Base-by-base conservation (phyloP, 2,888 invertebrate species). In the Eilema caniola region DNA sequence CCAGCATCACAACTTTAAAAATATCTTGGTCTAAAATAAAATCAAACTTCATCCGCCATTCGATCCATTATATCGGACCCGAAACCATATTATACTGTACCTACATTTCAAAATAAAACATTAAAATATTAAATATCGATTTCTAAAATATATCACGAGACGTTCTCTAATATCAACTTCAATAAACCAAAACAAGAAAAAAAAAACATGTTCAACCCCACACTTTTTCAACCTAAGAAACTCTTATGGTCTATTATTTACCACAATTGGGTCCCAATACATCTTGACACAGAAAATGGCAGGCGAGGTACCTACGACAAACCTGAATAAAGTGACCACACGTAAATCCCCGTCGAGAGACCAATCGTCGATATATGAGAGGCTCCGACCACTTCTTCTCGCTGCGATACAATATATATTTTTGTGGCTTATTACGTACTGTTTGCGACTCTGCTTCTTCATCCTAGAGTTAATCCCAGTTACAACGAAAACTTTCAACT, bases 341-440 rank as follows among this genome's bases (percentile, higher is more conserved):
- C 77, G 85, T 88, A 86, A 79, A 85, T 88, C 82, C 68, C 67
- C 64, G 85, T 79, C 81, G 69, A 66, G 25, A 71, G 67, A 77
- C 81, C 84, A 81, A 83, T 83, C 77, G 82, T 70, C 80, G 83
- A 88, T 87, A 84, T 87, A 86, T 88, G 85, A 85, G 81, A 75
- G 81, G 78, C 31, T 71, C 73, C 67, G 62, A 72, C 78, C 78
- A 83, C 84, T 86, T 83, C 85, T 87, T 88, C 86, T 81, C 81
- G 79, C 74, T 69, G 70, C 79, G 70, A 83, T 82, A 86, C 87
- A 86, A 86, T 86, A 80, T 80, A 81, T 83, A 83, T 78, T 74
- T 66, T 64, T 64, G 74, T 69, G 66, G 16, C 8, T 56, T 63
- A 80, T 82, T 85, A 78, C 80, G 79, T 86, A 33, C 78, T 41